Evolutionary conservation across 2,113 vertebrate species (phyloP), one percentile per base, ranked within the genome.

Genomic region (Lathamus discolor): DNA sequence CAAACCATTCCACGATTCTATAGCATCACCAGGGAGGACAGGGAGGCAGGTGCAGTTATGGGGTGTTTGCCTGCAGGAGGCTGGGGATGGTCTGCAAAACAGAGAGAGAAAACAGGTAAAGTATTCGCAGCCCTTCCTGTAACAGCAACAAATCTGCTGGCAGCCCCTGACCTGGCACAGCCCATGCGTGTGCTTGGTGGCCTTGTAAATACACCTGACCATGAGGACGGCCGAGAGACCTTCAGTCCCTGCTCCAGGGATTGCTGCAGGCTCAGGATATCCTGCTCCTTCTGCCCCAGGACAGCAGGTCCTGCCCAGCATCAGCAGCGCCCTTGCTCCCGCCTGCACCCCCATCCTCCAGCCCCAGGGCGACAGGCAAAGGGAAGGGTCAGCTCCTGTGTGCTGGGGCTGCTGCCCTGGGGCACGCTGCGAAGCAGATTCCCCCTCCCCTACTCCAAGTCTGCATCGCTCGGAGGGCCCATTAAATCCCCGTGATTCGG

Each of bases 181-280:
- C 54, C 51, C 2, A 0, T 10, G 25, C 61, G 72, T 90, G 94
- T 92, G 69, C 79, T 86, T 2, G 3, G 64, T 61, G 59, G 67
- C 86, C 94, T 93, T 92, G 90, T 59, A 88, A 93, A 66, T 92
- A 87, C 80, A 88, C 69, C 83, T 88, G 92, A 69, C 37, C 52
- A 41, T 0, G 1, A 59, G 52, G 46, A 76, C 1, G 2, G 49
- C 37, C 68, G 49, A 27, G 86, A 82, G 75, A 59, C 67, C 75
- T 92, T 86, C 63, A 24, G 35, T 64, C 20, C 23, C 33, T 4
- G 4, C 76, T 72, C 46, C 83, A 83, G 72, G 46, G 88, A 74
- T 62, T 88, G 79, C 69, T 77, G 67, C 3, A 4, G 66, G 59
- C 39, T 90, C 0, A 1, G 86, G 69, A 92, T 52, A 76, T 91